Evolutionary conservation across 2,797 vertebrate species (phyloP), one percentile per base, ranked within the genome.

Genomic region (Australoheros facetus): DNA sequence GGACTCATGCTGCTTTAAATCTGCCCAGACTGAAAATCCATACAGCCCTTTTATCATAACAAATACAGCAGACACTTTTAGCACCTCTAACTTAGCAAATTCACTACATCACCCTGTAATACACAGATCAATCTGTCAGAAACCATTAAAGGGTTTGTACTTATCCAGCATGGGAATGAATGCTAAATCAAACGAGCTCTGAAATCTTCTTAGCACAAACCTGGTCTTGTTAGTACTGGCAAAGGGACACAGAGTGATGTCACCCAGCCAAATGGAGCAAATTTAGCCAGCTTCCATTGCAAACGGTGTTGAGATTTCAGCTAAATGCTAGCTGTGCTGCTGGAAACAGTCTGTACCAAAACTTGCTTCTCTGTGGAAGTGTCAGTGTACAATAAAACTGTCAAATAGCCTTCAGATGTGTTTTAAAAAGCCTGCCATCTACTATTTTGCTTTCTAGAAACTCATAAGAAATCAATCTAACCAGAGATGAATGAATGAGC

Each of bases 201-300:
- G 78, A 92, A 92, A 89, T 88, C 85, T 74, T 90, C 85, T 87
- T 60, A 84, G 83, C 80, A 81, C 79, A 87, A 92, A 94, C 91
- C 91, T 95, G 93, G 91, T 72, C 64, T 84, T 92, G 91, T 94
- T 93, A 80, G 85, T 79, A 70, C 83, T 94, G 92, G 93, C 91
- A 87, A 48, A 28, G 51, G 57, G 42, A 85, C 59, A 28, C 14
- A 42, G 57, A 79, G 85, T 93, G 89, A 94, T 91, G 91, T 94
- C 92, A 92, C 76, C 54, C 51, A 26, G 86, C 79, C 92, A 90
- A 90, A 85, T 72, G 71, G 85, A 88, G 88, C 83, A 79, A 76
- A 75, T 85, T 90, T 75, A 89, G 45, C 77, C 11, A 64, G 85
- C 88, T 83, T 87, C 84, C 82, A 89, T 34, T 69, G 81, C 75